Evolutionary conservation across 2,113 vertebrate species (phyloP), one percentile per base, ranked within the genome.

Genomic region (Felis catus): DNA sequence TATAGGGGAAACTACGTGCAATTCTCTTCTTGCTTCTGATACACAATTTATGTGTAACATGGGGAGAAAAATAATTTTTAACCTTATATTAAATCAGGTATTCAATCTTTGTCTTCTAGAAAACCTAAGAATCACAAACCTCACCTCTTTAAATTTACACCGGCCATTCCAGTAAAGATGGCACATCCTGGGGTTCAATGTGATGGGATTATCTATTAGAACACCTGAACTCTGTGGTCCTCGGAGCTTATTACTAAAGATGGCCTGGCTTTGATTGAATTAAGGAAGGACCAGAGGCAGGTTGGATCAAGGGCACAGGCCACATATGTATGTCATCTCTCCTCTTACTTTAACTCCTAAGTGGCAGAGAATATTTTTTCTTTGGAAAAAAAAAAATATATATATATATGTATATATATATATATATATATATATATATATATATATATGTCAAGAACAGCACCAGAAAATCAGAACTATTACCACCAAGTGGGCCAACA

Each of bases 401-500:
- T 51, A 51, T 51, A 51, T 51, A 13, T 51, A 14, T 51, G 14
- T 51, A 14, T 51, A 51, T 14, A 51, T 51, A 87, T 25, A 39
- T 58, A 7, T 45, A 51, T 51, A 51, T 51, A 13, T 51, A 51
- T 51, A 51, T 51, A 13, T 51, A 14, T 51, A 51, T 51, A 14
- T 51, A 51, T 14, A 51, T 51, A 87, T 25, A 39, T 58, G 91
- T 95, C 18, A 61, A 85, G 68, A 82, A 70, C 4, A 25, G 65
- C 85, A 92, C 73, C 82, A 95, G 70, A 91, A 96, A 96, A 63
- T 48, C 81, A 82, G 61, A 97, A 88, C 31, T 51, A 89, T 89
- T 81, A 85, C 39, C 19, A 66, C 21, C 25, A 53, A 53, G 33
- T 51, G 82, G 9, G 65, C 14, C 48, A 85, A 76, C 7, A 25